phyloP scores from a whole-genome alignment of 2,888 invertebrate genomes.

The Yponomeuta malinellus region DNA sequence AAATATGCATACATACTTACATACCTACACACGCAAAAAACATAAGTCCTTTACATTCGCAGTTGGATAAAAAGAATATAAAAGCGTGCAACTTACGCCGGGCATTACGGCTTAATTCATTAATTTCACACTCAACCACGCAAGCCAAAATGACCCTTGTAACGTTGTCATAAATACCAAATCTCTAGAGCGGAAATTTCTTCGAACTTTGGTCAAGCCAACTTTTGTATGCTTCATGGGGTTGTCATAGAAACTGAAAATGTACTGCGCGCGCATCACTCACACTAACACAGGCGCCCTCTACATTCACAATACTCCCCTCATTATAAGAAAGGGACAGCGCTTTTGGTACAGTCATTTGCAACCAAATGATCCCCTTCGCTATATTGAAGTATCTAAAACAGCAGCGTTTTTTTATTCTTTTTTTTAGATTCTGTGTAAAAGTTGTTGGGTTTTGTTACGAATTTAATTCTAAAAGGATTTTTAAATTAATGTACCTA shows the following conservation, averaged over 20 bases:
- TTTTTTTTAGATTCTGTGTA: not conserved
- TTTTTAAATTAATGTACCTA: not conserved
- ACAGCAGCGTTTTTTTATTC: not conserved
- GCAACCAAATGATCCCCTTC: not conserved
- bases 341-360: slow-evolving; percentile 38
- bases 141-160: slow-evolving; percentile 28
- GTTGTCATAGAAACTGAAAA: slow-evolving; percentile 73
- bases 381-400: not conserved
- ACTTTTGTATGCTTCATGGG: slow-evolving; percentile 65
- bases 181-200: slow-evolving; percentile 29
- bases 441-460: not conserved
- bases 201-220: slow-evolving; percentile 50
- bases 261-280: slow-evolving; percentile 67
- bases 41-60: no score
- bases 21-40: no score
- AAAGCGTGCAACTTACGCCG: slow-evolving; percentile 57
- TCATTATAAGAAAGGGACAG: slow-evolving; percentile 48
- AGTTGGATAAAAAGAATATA: slow-evolving; percentile 36
- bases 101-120: slow-evolving; percentile 69
- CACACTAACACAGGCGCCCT: slow-evolving; percentile 30
- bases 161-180: slow-evolving; percentile 20
- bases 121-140: slow-evolving; percentile 53
- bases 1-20: no score
- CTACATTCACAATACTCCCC: slow-evolving; percentile 34
- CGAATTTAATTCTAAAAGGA: not conserved